Evolutionary conservation across 2,888 invertebrate species (phyloP).

Genomic region (Phragmatobia fuliginosa): DNA sequence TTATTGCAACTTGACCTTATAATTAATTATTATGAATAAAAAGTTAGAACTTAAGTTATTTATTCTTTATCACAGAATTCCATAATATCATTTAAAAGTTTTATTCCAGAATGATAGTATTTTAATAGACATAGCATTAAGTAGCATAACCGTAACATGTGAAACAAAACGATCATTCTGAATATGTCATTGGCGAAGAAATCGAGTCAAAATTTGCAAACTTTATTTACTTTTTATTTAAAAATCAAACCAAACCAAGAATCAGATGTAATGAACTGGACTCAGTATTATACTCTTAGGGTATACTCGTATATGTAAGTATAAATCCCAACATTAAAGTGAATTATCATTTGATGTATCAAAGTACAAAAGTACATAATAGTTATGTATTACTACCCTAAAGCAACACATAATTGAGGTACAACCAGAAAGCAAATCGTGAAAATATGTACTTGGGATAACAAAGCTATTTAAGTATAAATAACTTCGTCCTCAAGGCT

Average conservation of each 20-base stretch:
- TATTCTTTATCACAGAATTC: background rate
- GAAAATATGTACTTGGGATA: slow-evolving; percentile 25
- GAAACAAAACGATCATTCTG: background rate
- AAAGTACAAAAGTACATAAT: slow-evolving; percentile 11
- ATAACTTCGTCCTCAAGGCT: slow-evolving; percentile 7
- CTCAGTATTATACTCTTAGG: too few species aligned
- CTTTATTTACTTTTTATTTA: too few species aligned
- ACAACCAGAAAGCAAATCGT: slow-evolving; percentile 19
- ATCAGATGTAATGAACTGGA: background rate
- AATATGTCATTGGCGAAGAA: background rate
- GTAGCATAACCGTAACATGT: background rate
- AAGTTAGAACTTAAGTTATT: background rate
- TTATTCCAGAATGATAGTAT: background rate
- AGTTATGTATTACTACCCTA: background rate
- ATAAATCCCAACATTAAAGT: background rate
- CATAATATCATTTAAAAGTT: background rate
- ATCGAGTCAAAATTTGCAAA: background rate
- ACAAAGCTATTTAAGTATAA: slow-evolving; percentile 3
- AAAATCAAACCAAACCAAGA: background rate
- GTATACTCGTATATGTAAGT: background rate
- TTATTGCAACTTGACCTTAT: background rate
- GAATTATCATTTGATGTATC: slow-evolving; percentile 13
- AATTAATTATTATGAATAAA: background rate
- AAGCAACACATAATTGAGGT: slow-evolving; percentile 33
- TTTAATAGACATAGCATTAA: background rate